Evolutionary conservation across 23 tunicate genomes (phyloP).

Genomic region (Halocynthia aurantium): DNA sequence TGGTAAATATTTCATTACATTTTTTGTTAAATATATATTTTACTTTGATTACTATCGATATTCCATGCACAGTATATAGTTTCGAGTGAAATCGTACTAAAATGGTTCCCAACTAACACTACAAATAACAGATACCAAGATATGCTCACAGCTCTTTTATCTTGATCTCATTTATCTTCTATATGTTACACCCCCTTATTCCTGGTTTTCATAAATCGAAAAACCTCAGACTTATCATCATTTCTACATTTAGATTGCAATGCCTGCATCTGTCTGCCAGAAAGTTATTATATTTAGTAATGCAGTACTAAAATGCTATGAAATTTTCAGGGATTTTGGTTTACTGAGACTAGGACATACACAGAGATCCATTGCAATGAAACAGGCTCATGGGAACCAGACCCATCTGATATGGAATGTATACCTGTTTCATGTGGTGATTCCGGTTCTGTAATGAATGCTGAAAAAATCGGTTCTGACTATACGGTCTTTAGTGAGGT

Average conservation of each 20-base stretch:
- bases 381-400: slow-evolving; percentile 51
- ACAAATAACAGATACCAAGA: too few species aligned
- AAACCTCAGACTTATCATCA: too few species aligned
- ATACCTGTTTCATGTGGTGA: slow-evolving; percentile 32
- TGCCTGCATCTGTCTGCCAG: too few species aligned
- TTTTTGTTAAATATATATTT: too few species aligned
- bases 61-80: neutral
- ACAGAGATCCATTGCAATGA: slow-evolving; percentile 44
- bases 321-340: slow-evolving; percentile 69
- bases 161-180: too few species aligned
- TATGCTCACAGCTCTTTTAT: too few species aligned
- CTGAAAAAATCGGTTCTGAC: slow-evolving; percentile 16
- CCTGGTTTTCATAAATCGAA: too few species aligned
- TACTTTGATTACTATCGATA: too few species aligned
- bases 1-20: slow-evolving; percentile 12
- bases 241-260: too few species aligned
- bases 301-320: neutral
- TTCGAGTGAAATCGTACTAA: neutral
- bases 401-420: slow-evolving; percentile 22
- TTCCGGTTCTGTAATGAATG: slow-evolving; percentile 38
- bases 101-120: neutral
- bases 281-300: too few species aligned
- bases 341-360: slow-evolving; percentile 22
- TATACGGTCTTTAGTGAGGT: slow-evolving; percentile 44
- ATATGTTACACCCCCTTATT: too few species aligned